A percentile compares a stretch with the other conserved stretches of the same genome.
phyloP scores from a whole-genome alignment of 2,113 vertebrate genomes.

The Polyodon spathula region DNA sequence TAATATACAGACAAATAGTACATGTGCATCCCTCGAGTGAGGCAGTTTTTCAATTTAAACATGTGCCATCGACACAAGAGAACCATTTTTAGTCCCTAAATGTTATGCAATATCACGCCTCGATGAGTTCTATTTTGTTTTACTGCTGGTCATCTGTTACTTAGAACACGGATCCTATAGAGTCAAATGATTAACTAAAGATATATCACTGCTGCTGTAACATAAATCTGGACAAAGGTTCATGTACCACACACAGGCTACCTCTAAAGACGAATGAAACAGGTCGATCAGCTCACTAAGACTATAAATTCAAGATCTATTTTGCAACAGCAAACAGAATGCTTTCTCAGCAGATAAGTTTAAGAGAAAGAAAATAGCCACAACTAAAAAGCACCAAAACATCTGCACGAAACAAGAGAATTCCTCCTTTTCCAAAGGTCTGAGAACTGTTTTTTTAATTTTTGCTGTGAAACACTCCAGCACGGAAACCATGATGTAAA shows the following conservation, averaged over 20 bases:
- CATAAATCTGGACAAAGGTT: constrained; percentile 51
- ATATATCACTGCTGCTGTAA: constrained; percentile 40
- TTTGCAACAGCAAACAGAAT: constrained; percentile 34
- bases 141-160: constrained; percentile 49
- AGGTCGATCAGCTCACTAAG: constrained; percentile 34
- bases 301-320: constrained; percentile 37
- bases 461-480: too few relatives aligned
- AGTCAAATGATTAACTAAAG: constrained; percentile 53
- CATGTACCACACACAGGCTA: constrained; percentile 45
- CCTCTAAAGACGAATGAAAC: constrained; percentile 52
- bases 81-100: constrained; percentile 22
- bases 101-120: constrained; percentile 32
- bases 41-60: not conserved
- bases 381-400: too few relatives aligned
- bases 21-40: not conserved
- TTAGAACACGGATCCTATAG: constrained; percentile 31
- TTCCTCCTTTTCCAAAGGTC: too few relatives aligned
- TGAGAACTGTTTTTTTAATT: too few relatives aligned
- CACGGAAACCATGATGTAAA: too few relatives aligned
- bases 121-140: constrained; percentile 54
- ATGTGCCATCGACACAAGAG: not conserved
- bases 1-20: not conserved
- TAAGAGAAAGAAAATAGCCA: too few relatives aligned
- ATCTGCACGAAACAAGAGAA: too few relatives aligned
- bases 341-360: too few relatives aligned